phyloP scores from a whole-genome alignment of 2,888 invertebrate genomes.

The Elegia similella region DNA sequence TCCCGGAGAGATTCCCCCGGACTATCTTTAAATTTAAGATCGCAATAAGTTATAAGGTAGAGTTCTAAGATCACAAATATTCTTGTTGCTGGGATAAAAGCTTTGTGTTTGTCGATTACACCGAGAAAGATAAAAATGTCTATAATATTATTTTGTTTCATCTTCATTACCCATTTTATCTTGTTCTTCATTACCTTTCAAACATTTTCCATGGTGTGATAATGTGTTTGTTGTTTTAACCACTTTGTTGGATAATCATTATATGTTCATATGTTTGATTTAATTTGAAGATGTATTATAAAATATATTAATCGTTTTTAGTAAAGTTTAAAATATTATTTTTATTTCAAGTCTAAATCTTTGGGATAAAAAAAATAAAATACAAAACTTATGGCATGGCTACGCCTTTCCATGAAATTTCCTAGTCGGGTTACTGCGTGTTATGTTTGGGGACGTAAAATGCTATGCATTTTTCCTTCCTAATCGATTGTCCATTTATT shows the following conservation, averaged over 20 bases:
- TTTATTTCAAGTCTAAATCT: no score
- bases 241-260: background rate
- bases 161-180: background rate
- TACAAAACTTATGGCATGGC: no score
- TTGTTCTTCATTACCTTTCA: background rate
- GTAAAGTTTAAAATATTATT: no score
- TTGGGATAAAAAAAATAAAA: no score
- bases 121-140: background rate
- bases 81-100: constrained; percentile 14
- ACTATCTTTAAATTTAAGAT: constrained; percentile 8
- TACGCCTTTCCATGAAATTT: no score
- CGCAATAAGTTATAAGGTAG: constrained; percentile 27
- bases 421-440: no score
- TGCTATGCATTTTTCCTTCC: no score
- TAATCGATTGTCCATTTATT: constrained; percentile 21
- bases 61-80: constrained; percentile 23
- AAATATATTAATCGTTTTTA: no score
- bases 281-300: no score
- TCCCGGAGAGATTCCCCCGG: constrained; percentile 9
- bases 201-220: background rate
- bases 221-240: background rate
- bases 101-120: constrained; percentile 1
- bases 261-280: no score
- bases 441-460: no score
- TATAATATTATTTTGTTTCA: background rate